These are phyloP conservation scores for Operophtera brumata DNA, from an alignment of 2,888 invertebrate genomes.

Conservation along the genomic window DNA sequence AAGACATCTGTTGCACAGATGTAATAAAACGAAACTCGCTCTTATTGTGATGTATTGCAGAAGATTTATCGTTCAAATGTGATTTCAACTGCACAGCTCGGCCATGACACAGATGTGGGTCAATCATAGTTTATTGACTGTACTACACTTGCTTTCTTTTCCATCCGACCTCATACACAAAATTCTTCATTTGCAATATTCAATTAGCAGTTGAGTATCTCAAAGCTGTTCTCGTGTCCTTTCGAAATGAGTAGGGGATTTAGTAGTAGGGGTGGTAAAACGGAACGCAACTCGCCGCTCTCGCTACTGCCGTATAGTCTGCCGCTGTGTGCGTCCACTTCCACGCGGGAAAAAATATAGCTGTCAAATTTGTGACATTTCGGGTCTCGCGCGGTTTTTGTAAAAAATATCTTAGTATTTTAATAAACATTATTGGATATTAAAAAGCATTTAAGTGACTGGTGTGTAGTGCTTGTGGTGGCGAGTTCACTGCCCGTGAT, in stretches of 20 bases:
- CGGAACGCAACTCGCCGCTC: conserved; percentile 57
- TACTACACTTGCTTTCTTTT: conserved; percentile 27
- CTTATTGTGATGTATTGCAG: conserved; percentile 28
- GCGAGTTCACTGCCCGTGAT: conserved; percentile 48
- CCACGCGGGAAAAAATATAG: conserved; percentile 42
- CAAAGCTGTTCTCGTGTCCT: conserved; percentile 57
- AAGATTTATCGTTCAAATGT: conserved; percentile 24
- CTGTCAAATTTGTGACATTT: conserved; percentile 42
- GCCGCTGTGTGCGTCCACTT: conserved; percentile 60
- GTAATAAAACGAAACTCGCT: conserved; percentile 19
- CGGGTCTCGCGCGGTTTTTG: conserved; percentile 38
- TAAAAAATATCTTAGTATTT: not conserved
- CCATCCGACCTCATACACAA: conserved; percentile 37
- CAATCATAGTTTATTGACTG: conserved; percentile 32
- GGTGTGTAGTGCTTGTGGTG: conserved; percentile 50
- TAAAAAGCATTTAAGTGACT: conserved; percentile 33
- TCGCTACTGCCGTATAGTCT: conserved; percentile 61
- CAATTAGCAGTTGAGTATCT: conserved; percentile 51
- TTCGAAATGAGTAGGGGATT: conserved; percentile 74
- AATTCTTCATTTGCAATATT: conserved; percentile 55
- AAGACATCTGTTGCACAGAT: conserved; percentile 9
- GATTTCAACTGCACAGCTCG: conserved; percentile 28
- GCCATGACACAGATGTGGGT: conserved; percentile 35
- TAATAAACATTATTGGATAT: conserved; percentile 16
- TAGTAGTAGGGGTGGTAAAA: conserved; percentile 78